Evolutionary conservation across 2,797 vertebrate genomes (phyloP), one percentile per base, ranked within the genome.

Genomic region (Apogon hyalosoma): DNA sequence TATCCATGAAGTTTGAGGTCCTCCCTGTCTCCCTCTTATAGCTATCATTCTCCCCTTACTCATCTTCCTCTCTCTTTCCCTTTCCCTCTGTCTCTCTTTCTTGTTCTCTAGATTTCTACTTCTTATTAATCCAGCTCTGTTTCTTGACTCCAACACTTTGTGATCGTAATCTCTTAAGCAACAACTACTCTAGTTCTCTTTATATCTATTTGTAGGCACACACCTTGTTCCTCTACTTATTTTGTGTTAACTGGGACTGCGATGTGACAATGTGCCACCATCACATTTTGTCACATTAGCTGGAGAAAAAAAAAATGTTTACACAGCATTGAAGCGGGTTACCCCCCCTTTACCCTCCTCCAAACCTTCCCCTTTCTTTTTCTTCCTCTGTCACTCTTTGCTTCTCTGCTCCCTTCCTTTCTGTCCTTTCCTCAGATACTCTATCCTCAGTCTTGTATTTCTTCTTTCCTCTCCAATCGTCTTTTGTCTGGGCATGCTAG

Each of bases 261-360:
- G 94, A 98, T 98, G 96, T 96, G 96, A 95, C 95, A 94, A 94
- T 95, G 94, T 96, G 93, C 90, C 89, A 73, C 75, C 83, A 91
- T 93, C 93, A 93, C 96, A 96, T 96, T 95, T 94, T 88, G 93
- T 96, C 95, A 95, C 95, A 96, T 95, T 95, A 86, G 94, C 95
- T 95, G 94, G 93, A 94, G 86, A 87, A 87, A 85, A 87, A 92
- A 71, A 83, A 63, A 78, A 92, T 91, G 84, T 88, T 94, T 94
- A 95, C 92, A 95, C 94, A 95, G 95, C 95, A 94, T 93, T 95
- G 93, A 95, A 96, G 94, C 94, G 93, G 97, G 96, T 95, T 89
- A 90, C 86, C 93, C 87, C 86, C 90, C 89, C 90, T 87, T 85
- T 80, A 87, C 88, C 92, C 88, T 92, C 88, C 89, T 89, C 93